Evolutionary conservation across 2,797 vertebrate species (phyloP), one percentile per base, ranked within the genome.

Genomic region (Sphaeramia orbicularis): DNA sequence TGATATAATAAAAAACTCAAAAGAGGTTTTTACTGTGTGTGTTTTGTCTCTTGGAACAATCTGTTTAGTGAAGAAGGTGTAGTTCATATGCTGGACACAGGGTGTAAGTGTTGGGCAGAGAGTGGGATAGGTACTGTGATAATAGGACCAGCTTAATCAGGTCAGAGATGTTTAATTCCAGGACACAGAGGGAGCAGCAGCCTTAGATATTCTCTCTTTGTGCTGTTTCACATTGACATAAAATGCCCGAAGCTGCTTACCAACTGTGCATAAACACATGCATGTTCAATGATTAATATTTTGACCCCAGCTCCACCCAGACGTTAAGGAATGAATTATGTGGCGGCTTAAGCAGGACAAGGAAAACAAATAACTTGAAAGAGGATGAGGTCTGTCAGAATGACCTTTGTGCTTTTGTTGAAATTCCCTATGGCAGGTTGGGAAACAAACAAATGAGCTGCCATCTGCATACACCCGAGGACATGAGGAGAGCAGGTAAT

Each of bases 1-100:
- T 95, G 93, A 94, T 93, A 95, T 95, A 95, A 95, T 95, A 95
- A 94, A 95, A 92, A 91, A 83, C 78, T 84, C 57, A 89, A 93
- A 92, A 89, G 80, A 89, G 85, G 68, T 82, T 77, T 63, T 36
- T n/a, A 56, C 77, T 79, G 24, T 42, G 57, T 36, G 71, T 81
- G 59, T 58, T 81, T 71, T 80, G 18, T 73, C 24, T 64, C 21
- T 54, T 44, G 24, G 13, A 18, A 19, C 47, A 11, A 12, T 45
- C 16, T 8, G 42, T 40, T 1, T 18, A 19, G 14, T 27, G 50
- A 21, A 10, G 36, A 37, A 36, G 69, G 55, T 92, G 90, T 65
- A 89, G 80, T 90, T 89, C 84, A 71, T 10, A 9, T n/a, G 38
- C 41, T 80, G 84, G 71, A 87, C 92, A 91, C 92, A 76, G 76